Base-by-base conservation (phyloP, 2,113 vertebrate genomes). In the Tautogolabrus adspersus region DNA sequence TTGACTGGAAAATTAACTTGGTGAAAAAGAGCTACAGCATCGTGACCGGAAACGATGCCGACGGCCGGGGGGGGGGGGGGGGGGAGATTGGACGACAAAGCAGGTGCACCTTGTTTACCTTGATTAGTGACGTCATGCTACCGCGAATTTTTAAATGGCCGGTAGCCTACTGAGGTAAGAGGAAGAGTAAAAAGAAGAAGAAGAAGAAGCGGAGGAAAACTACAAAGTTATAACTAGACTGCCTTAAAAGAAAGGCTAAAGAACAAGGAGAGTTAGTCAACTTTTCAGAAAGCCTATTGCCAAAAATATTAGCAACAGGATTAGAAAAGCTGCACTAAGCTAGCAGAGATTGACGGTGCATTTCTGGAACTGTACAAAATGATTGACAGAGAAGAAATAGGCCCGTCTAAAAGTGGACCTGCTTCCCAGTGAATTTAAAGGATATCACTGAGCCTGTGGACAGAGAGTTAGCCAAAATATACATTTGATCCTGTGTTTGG, bases 41-140 rank as follows among this genome's bases (percentile, higher is more conserved):
- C 0, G 10, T 26, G 19, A 61, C 37, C 12, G 10, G 57, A 10
- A 5, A 8, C 40, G 3, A 26, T 51, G 18, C 47, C 2, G 19
- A 6, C 10, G 12, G n/a, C n/a, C n/a, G n/a, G n/a, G n/a, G n/a
- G n/a, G n/a, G n/a, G n/a, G n/a, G n/a, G 6, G 30, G 6, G 30
- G 30, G 30, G 6, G 30, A 26, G 26, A 26, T 2, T 26, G 26
- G 30, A 34, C 30, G 30, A 34, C 6, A n/a, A 1, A 19, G 1
- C 64, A 58, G 40, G 55, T 65, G 61, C 60, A 40, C 21, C 42
- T 51, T 12, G 56, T 57, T 72, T 52, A 5, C 62, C 16, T 61
- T 38, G 9, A 60, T 75, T 54, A 26, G 57, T 42, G 26, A 51
- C 58, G 10, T 57, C 44, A 30, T 26, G 60, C 5, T 54, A 13